A percentile compares a stretch with the other conserved stretches of the same genome.
Evolutionary conservation across 37 sponge, comb jelly and placozoan species (phyloP).

Genomic region (Bolinopsis microptera): DNA sequence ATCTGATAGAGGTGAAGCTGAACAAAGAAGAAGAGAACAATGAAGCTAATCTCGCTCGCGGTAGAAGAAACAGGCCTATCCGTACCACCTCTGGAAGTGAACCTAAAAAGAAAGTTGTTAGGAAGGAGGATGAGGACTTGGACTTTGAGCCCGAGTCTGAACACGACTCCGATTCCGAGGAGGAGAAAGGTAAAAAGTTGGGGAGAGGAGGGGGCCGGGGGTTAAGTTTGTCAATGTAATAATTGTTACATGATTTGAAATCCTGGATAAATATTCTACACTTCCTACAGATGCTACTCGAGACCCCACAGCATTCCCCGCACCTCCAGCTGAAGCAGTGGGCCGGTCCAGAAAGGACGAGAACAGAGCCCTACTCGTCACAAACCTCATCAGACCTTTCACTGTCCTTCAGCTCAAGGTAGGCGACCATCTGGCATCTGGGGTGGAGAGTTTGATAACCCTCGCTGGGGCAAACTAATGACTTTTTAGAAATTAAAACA

Average conservation of each 20-base stretch:
- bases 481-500: too few species aligned
- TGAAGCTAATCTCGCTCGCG: not conserved
- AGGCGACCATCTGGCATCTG: not conserved
- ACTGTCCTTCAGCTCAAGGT: conserved; percentile 62
- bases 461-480: too few species aligned
- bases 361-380: conserved; percentile 49
- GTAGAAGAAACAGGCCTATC: not conserved
- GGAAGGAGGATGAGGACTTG: conserved; percentile 22
- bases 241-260: too few species aligned
- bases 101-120: not conserved
- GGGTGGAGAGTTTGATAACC: too few species aligned
- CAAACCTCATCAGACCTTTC: conserved; percentile 62
- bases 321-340: not conserved
- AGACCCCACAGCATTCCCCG: conserved; percentile 50
- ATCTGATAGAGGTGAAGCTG: conserved; percentile 35
- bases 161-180: not conserved
- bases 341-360: conserved; percentile 40
- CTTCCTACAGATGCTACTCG: not conserved
- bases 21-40: not conserved
- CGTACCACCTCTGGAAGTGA: not conserved
- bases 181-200: not conserved
- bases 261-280: too few species aligned
- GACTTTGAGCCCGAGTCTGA: conserved; percentile 62
- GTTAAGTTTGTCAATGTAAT: too few species aligned
- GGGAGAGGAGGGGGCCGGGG: too few species aligned